Base-by-base conservation (phyloP, 2,797 vertebrate species). In the Poeciliopsis infans region DNA sequence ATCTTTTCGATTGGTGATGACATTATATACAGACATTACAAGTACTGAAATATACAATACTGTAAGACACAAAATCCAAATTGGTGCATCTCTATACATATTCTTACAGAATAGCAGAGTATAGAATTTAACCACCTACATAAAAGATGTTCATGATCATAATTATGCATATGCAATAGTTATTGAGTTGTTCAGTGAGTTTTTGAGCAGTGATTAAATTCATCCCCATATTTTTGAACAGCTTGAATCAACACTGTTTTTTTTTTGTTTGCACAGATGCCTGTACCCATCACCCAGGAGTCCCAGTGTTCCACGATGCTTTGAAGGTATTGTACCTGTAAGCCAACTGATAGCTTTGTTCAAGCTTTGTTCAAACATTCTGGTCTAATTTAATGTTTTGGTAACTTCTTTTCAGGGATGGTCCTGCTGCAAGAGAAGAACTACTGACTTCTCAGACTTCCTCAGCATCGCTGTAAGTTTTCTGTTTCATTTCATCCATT, bases 371-470 rank as follows among this genome's bases (percentile, higher is more conserved):
- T 75, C 10, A 45, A 43, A 18, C 71, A 82, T 11, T 78, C n/a
- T 76, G 71, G 51, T 82, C 75, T 57, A 74, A 84, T 31, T 78
- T 73, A 82, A 79, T 13, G 47, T 80, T 51, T 77, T 6, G 78
- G 23, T 77, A 72, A 20, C 69, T 72, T 74, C 89, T 86, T 77
- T 31, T 28, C 84, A 99, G 98, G 98, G 98, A 79, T 99, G 98
- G 98, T 98, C 98, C 16, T 99, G 98, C 92, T 99, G 98, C 93
- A 99, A 97, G 88, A 97, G 97, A 93, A 96, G 98, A 94, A 99
- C 98, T 33, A 99, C 97, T 0, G 98, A 99, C 90, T 99, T 99
- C 89, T 98, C 98, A n/a, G 98, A 99, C 94, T 99, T 99, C 89
- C 96, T 99, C 86, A 97, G 97, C 92, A 99, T 99, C 88, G 96